phyloP scores from a whole-genome alignment of 2,113 vertebrate species.

The Aramus guarauna region DNA sequence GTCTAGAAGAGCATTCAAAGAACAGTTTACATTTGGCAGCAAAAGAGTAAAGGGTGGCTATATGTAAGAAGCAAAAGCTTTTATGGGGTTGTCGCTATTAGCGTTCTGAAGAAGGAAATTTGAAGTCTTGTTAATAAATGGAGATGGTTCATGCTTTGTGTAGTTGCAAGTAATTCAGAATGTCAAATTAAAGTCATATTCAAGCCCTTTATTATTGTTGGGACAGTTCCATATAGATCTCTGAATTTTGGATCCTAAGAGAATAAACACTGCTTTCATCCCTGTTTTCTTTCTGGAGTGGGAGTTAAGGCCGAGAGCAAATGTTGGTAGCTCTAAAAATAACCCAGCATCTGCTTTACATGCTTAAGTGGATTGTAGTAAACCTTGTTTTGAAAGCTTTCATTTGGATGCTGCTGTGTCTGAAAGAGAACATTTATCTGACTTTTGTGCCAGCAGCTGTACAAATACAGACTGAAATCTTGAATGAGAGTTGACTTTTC shows the following conservation, averaged over 20 bases:
- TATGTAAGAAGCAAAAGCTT: not conserved
- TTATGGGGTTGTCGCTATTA: not conserved
- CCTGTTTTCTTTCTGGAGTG: not conserved
- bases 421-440: not conserved
- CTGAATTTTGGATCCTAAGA: not conserved
- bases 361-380: not conserved
- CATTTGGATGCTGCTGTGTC: not conserved
- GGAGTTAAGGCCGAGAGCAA: not conserved
- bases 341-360: not conserved
- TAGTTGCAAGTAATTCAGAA: not conserved
- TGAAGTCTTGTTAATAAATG: not conserved
- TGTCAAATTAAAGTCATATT: not conserved
- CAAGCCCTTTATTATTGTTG: not conserved
- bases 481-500: not conserved
- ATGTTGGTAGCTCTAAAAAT: constrained; percentile 27
- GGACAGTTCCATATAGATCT: not conserved
- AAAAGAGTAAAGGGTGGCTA: not conserved
- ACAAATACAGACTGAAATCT: not conserved
- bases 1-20: not conserved
- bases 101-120: not conserved
- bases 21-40: not conserved
- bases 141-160: not conserved
- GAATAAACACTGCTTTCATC: not conserved
- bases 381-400: not conserved
- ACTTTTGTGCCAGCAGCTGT: not conserved